Conservation (phyloP, 2,113 vertebrate species). For the Gobius niger region DNA sequence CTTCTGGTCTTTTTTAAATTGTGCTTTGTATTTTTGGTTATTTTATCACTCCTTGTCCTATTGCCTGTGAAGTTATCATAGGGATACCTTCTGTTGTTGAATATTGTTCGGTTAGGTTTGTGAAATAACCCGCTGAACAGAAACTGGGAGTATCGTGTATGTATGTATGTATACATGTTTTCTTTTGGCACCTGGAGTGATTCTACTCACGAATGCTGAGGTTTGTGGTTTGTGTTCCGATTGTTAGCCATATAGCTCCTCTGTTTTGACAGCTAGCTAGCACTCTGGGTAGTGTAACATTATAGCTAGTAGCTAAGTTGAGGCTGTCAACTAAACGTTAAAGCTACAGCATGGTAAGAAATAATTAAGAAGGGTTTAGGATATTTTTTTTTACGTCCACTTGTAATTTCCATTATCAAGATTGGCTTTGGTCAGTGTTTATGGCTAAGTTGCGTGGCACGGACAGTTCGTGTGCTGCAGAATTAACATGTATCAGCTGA, state of each 20-base stretch:
- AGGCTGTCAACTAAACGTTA: background rate
- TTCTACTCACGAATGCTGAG: background rate
- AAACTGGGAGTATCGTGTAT: slow-evolving; percentile 20
- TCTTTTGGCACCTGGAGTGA: slow-evolving; percentile 40
- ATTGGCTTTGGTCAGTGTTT: too few species aligned
- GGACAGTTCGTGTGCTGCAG: background rate
- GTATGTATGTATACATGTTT: slow-evolving; percentile 27
- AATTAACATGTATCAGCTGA: background rate
- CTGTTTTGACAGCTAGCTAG: slow-evolving; percentile 47
- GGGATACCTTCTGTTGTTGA: slow-evolving; percentile 38
- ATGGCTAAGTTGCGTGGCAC: background rate
- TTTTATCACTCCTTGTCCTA: slow-evolving; percentile 5
- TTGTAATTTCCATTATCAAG: background rate
- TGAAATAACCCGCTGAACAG: slow-evolving; percentile 33
- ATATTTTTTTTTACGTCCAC: background rate
- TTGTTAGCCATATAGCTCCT: slow-evolving; percentile 25
- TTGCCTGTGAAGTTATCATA: slow-evolving; percentile 41
- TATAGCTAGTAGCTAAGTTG: too few species aligned
- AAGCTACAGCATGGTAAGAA: background rate
- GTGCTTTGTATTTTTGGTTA: background rate
- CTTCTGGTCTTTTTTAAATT: background rate
- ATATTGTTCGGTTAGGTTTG: slow-evolving; percentile 10
- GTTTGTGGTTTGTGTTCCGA: background rate
- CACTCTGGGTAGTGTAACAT: background rate
- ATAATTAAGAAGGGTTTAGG: background rate